Percentiles rank a stretch among this genome's conserved stretches.
Evolutionary conservation across 2,113 vertebrate species (phyloP).

Genomic region (Xyliphius kryptos): DNA sequence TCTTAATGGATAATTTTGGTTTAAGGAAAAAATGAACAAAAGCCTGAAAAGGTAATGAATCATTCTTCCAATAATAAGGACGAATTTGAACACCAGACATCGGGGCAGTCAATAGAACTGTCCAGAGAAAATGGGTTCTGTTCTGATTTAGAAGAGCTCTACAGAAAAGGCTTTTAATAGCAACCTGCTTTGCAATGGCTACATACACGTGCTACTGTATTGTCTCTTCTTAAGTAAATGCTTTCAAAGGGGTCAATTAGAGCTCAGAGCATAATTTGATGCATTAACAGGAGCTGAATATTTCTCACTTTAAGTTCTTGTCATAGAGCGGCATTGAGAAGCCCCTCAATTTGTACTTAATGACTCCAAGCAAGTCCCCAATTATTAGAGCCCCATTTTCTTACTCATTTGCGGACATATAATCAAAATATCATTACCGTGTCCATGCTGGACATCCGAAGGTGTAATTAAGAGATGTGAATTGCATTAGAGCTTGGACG

Average conservation of each 20-base stretch:
- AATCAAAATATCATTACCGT: slow-evolving; percentile 97
- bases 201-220: slow-evolving; percentile 52
- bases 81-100: slow-evolving; percentile 21
- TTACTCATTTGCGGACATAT: slow-evolving; percentile 98
- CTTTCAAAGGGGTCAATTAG: slow-evolving; percentile 65
- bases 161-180: slow-evolving; percentile 52
- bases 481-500: slow-evolving; percentile 51
- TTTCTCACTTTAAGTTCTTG: slow-evolving; percentile 55
- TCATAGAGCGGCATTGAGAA: slow-evolving; percentile 49
- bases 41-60: slow-evolving; percentile 9
- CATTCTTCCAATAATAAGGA: slow-evolving; percentile 18
- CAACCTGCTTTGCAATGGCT: slow-evolving; percentile 52
- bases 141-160: slow-evolving; percentile 45
- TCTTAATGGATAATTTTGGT: slow-evolving; percentile 23
- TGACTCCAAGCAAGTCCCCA: slow-evolving; percentile 51
- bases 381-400: slow-evolving; percentile 85
- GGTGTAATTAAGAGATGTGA: slow-evolving; percentile 85
- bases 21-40: slow-evolving; percentile 23
- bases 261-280: slow-evolving; percentile 62
- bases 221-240: slow-evolving; percentile 48
- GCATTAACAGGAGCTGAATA: slow-evolving; percentile 56
- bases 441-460: slow-evolving; percentile 81
- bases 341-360: slow-evolving; percentile 53
- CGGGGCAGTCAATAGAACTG: slow-evolving; percentile 30
- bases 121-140: slow-evolving; percentile 42